Evolutionary conservation across 2,113 vertebrate genomes (phyloP).

Genomic region (Clarias batrachus): DNA sequence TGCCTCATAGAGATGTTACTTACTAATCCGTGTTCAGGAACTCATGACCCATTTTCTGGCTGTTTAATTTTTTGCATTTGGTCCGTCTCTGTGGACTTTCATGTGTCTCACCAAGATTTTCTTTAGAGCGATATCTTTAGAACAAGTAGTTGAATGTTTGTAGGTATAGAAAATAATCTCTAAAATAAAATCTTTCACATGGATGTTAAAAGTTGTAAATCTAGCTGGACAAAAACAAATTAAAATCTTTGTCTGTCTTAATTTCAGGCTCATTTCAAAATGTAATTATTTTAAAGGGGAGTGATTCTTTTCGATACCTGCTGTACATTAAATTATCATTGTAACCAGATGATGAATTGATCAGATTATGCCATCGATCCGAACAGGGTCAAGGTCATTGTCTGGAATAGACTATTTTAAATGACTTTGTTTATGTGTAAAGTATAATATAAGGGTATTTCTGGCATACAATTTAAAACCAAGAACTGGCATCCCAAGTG

Average conservation of each 20-base stretch:
- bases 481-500: background rate
- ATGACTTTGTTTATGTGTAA: background rate
- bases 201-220: too few relatives aligned
- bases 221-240: too few relatives aligned
- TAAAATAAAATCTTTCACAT: too few relatives aligned
- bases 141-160: background rate
- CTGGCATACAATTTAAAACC: background rate
- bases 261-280: too few relatives aligned
- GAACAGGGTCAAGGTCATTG: background rate
- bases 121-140: background rate
- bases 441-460: background rate
- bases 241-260: too few relatives aligned
- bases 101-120: background rate
- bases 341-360: background rate
- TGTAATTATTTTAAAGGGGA: too few relatives aligned
- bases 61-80: background rate
- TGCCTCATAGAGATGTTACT: background rate
- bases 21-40: background rate
- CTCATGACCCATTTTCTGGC: background rate
- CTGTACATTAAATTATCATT: background rate
- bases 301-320: too few relatives aligned
- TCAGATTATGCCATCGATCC: background rate
- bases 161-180: too few relatives aligned
- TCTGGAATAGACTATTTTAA: background rate
- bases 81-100: background rate